Evolutionary conservation across 2,113 vertebrate species (phyloP).

Genomic region (Pimephales promelas): DNA sequence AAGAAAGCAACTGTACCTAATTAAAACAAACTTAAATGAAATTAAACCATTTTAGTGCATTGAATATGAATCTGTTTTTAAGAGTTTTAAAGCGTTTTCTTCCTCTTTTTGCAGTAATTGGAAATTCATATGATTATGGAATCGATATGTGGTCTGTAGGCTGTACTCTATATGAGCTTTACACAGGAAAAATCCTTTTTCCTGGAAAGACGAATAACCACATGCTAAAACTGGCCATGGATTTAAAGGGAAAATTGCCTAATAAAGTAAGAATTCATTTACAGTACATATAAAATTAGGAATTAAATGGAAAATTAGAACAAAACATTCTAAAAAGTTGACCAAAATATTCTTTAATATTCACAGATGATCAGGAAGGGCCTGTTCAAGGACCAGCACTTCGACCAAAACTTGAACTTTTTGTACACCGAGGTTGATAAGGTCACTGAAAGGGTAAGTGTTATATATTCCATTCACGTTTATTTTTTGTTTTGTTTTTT

Average conservation of each 20-base stretch:
- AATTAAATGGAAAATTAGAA: neutral
- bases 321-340: neutral
- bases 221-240: constrained; percentile 98
- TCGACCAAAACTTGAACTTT: constrained; percentile 99
- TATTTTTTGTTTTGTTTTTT: no score
- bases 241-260: constrained; percentile 99
- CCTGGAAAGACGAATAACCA: constrained; percentile 98
- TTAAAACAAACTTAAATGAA: neutral
- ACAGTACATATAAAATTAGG: neutral
- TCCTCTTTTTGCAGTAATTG: constrained; percentile 84
- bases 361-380: constrained; percentile 98
- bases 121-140: constrained; percentile 97
- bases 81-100: neutral
- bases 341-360: constrained; percentile 40
- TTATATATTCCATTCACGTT: neutral
- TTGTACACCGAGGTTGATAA: constrained; percentile 99
- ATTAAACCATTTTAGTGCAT: neutral
- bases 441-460: constrained; percentile 97
- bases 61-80: no score
- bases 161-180: constrained; percentile 96
- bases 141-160: constrained; percentile 99
- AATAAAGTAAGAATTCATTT: constrained; percentile 84
- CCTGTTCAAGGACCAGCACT: constrained; percentile 98
- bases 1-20: neutral
- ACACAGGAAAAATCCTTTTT: constrained; percentile 97